Evolutionary conservation across 2,113 vertebrate species (phyloP).

Genomic region (Pitta sordida): DNA sequence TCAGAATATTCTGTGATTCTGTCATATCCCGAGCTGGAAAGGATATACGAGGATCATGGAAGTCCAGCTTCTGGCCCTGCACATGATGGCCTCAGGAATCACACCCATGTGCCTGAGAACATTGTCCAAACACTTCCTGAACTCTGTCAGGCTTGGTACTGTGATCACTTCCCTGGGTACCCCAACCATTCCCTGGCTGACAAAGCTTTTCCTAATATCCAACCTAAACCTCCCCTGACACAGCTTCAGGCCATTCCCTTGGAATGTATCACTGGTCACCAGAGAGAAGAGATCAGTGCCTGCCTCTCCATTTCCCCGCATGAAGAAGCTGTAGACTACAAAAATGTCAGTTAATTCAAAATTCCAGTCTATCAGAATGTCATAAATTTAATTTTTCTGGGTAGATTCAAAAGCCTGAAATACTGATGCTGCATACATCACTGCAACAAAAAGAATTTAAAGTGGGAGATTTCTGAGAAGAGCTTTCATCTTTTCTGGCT

Average conservation of each 20-base stretch:
- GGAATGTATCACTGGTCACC: neutral
- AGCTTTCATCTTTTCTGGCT: neutral
- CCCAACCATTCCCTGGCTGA: neutral
- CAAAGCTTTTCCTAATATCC: neutral
- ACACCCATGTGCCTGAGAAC: neutral
- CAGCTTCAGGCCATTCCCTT: neutral
- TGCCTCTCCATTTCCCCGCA: neutral
- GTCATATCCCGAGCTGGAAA: neutral
- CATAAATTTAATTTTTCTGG: neutral
- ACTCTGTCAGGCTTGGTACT: neutral
- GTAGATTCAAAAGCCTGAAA: neutral
- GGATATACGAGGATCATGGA: neutral
- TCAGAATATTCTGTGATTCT: too few relatives aligned
- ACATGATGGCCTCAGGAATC: neutral
- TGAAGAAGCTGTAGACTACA: neutral
- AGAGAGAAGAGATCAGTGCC: neutral
- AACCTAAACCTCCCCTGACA: neutral
- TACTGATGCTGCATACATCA: neutral
- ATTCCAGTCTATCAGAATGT: neutral
- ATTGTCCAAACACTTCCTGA: neutral
- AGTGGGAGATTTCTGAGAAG: neutral
- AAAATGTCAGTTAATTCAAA: neutral
- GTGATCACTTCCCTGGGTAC: neutral
- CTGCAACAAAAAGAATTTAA: neutral
- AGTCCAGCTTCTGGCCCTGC: neutral